Base-by-base conservation (phyloP, 2,888 invertebrate genomes). In the Drosophila nr. medialis region DNA sequence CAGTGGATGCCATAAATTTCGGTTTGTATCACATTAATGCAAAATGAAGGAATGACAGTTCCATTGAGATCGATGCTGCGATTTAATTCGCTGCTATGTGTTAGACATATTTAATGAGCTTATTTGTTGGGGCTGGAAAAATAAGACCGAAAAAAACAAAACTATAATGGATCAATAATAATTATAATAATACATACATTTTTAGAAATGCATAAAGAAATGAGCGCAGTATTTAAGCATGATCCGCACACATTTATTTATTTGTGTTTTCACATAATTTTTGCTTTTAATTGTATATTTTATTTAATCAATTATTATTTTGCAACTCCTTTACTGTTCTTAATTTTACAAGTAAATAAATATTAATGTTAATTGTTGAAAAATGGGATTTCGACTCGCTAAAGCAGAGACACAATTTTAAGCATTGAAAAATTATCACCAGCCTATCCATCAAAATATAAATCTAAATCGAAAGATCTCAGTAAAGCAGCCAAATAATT, bases 401-500 rank as follows among this genome's bases (percentile, higher is more conserved):
- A n/a, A 40, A 42, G 21, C 42, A 6, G 6, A 21, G 7, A 2
- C 2, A 15, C 45, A 24, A 24, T 4, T 24, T 45, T 45, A 1
- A 13, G 21, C 13, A 21, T 45, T 45, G 13, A 7, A n/a, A 15
- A 5, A 30, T 30, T 13, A 21, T 45, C 7, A 24, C 7, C 13
- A 13, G 2, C 15, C 15, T 21, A 34, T 21, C 15, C 10, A 5
- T 5, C 2, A 30, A 50, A 18, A 24, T 4, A 36, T 6, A 54
- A 54, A 24, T 24, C 18, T 11, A 11, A 34, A 36, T 8, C 10
- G 6, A n/a, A 70, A 75, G 38, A 61, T 76, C 24, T 53, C 32
- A 29, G 42, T 70, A 63, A 51, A 29, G 24, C 60, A 56, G n/a
- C 21, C 50, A 51, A 40, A 48, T 59, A 55, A 71, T 53, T 30